These are phyloP conservation scores for Mallotus villosus DNA, from an alignment of 2,797 vertebrate species.

Conservation along the genomic window DNA sequence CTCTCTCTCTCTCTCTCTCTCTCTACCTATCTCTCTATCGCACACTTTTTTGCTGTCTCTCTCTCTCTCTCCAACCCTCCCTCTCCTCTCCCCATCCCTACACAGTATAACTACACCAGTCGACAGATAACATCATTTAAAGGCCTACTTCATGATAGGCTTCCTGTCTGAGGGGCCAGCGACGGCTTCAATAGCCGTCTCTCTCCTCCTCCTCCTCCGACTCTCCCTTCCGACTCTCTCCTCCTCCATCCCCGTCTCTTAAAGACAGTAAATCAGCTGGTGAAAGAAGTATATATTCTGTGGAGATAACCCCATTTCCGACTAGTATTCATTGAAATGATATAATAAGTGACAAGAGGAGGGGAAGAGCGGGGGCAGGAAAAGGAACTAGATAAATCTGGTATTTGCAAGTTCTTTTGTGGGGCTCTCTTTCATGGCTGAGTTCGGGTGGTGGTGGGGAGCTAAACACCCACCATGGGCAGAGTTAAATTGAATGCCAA, in stretches of 20 bases:
- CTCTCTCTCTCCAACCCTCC: constrained; percentile 9
- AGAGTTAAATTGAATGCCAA: constrained; percentile 94
- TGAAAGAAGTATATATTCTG: constrained; percentile 79
- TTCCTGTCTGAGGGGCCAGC: constrained; percentile 34
- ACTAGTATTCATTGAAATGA: constrained; percentile 81
- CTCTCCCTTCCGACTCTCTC: constrained; percentile 29
- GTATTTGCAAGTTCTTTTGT: constrained; percentile 89
- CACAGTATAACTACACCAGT: constrained; percentile 55
- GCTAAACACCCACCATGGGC: constrained; percentile 87
- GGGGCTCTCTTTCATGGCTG: constrained; percentile 81
- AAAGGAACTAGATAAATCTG: constrained; percentile 81
- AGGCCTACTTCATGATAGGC: constrained; percentile 48
- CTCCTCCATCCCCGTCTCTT: constrained; percentile 56
- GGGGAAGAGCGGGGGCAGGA: constrained; percentile 43
- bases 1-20: constrained; percentile 12
- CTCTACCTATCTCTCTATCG: constrained; percentile 21
- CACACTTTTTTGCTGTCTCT: constrained; percentile 23
- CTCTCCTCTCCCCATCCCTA: constrained; percentile 36
- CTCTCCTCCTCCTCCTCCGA: constrained; percentile 36
- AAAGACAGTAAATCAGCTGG: constrained; percentile 81
- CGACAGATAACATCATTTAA: constrained; percentile 54
- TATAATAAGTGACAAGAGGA: constrained; percentile 81
- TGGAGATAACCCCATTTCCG: constrained; percentile 79
- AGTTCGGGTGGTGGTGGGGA: constrained; percentile 46
- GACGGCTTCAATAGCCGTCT: constrained; percentile 45